phyloP scores from a whole-genome alignment of 30 jellyfish, hydroid and myxozoan species.

The Pelagia noctiluca region DNA sequence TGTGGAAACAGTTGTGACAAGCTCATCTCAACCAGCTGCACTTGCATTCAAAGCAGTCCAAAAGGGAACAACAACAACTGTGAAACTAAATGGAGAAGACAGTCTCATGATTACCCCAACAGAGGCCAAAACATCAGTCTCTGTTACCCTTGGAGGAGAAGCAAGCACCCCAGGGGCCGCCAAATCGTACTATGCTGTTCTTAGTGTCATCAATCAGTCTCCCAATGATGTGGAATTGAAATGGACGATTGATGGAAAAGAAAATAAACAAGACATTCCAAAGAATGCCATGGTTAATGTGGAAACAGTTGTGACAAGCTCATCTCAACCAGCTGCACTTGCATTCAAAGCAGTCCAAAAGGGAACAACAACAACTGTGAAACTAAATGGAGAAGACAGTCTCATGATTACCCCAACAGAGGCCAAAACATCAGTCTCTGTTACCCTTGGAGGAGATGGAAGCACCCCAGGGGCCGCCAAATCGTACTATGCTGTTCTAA shows the following conservation, averaged over 20 bases:
- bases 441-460: conserved; percentile 18
- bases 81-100: conserved; percentile 70
- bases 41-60: conserved; percentile 79
- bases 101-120: conserved; percentile 69
- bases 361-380: conserved; percentile 20
- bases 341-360: conserved; percentile 37
- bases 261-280: conserved; percentile 70
- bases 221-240: conserved; percentile 42
- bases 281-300: conserved; percentile 10
- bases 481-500: conserved; percentile 51
- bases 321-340: not conserved
- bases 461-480: conserved; percentile 5
- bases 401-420: conserved; percentile 6
- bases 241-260: conserved; percentile 38
- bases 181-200: conserved; percentile 66
- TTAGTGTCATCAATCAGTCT: conserved; percentile 77
- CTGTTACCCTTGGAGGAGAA: conserved; percentile 53
- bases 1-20: conserved; percentile 71
- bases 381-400: conserved; percentile 34
- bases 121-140: conserved; percentile 34
- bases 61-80: conserved; percentile 66
- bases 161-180: conserved; percentile 39
- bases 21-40: conserved; percentile 66
- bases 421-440: conserved; percentile 20
- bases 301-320: conserved; percentile 27